Base-by-base conservation (phyloP, 2,888 invertebrate species). In the Scaptomyza tumidula region DNA sequence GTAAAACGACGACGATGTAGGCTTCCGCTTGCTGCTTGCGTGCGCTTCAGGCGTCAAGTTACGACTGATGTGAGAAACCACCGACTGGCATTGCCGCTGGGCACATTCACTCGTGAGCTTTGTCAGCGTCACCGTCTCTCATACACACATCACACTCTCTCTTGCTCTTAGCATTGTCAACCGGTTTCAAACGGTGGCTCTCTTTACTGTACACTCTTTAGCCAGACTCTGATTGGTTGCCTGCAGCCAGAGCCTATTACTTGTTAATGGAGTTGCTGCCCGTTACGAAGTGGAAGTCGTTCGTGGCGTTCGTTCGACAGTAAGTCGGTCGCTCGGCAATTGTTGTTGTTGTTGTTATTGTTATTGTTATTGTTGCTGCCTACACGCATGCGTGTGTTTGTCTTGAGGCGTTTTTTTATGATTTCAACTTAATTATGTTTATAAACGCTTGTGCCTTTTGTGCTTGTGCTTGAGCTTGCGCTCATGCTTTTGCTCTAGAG, bases 371-470 rank as follows among this genome's bases (percentile, higher is more conserved):
- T 64, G 46, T 35, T 69, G 66, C 48, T 64, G 54, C 75, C 62
- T 78, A 63, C 71, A 80, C 88, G 86, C 14, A 24, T 80, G 85
- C 83, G 83, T 62, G 62, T 61, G 54, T 62, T n/a, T 58, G 61
- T 61, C 83, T 77, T 58, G 62, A 75, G 83, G 85, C 80, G 61
- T 62, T 77, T 72, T 81, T 85, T 88, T 88, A 86, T 84, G 88
- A 86, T 86, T 81, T 66, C 86, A 86, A 88, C 85, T 86, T 86
- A 86, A 86, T 86, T 86, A 86, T 88, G 79, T 74, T 80, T 78
- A 80, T 86, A 85, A 81, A 76, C 71, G 76, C 74, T 70, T 50
- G 53, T 55, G 70, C 77, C 59, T 67, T 70, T 68, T 60, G 53
- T 43, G 60, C 63, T 19, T 33, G 46, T 16, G 39, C 14, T 16